Conservation (phyloP, 2,797 vertebrate species). For the Girardinus metallicus region DNA sequence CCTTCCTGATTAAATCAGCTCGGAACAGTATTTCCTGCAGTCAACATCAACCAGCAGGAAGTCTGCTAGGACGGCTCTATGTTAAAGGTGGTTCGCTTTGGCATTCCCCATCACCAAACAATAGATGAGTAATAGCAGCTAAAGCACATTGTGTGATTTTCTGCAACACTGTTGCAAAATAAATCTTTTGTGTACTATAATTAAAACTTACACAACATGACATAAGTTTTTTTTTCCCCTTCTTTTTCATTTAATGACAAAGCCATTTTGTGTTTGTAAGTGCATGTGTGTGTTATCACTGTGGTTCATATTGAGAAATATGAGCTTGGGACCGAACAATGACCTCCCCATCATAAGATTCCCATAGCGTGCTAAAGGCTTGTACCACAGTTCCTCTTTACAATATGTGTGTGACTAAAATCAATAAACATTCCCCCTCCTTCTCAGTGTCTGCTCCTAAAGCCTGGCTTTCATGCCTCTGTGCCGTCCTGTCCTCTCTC, state of each 20-base stretch:
- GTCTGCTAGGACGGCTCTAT: conserved; percentile 45
- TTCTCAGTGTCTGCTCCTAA: conserved; percentile 63
- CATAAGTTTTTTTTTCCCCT: neutral
- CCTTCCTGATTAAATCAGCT: conserved; percentile 63
- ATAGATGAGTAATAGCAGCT: conserved; percentile 59
- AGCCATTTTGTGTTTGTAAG: neutral
- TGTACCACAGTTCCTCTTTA: conserved; percentile 83
- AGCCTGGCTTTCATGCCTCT: conserved; percentile 70
- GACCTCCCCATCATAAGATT: conserved; percentile 55
- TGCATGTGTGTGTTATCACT: conserved; percentile 4
- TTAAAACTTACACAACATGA: conserved; percentile 22
- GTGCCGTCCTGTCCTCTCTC: conserved; percentile 62
- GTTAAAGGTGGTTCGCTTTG: conserved; percentile 60
- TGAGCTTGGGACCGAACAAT: conserved; percentile 35
- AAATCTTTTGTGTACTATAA: conserved; percentile 29
- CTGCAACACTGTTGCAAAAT: conserved; percentile 46
- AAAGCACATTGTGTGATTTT: conserved; percentile 33
- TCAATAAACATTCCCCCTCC: conserved; percentile 84
- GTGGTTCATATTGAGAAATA: conserved; percentile 27
- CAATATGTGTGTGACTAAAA: conserved; percentile 86
- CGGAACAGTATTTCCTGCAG: conserved; percentile 58
- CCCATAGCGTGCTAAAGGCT: conserved; percentile 84
- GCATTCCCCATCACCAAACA: conserved; percentile 59
- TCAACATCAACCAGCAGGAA: conserved; percentile 67
- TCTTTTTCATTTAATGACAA: conserved; percentile 6